Evolutionary conservation across 1,140 invertebrate species (phyloP), one percentile per base, ranked within the genome.

Genomic region (Neotoxoptera formosana): DNA sequence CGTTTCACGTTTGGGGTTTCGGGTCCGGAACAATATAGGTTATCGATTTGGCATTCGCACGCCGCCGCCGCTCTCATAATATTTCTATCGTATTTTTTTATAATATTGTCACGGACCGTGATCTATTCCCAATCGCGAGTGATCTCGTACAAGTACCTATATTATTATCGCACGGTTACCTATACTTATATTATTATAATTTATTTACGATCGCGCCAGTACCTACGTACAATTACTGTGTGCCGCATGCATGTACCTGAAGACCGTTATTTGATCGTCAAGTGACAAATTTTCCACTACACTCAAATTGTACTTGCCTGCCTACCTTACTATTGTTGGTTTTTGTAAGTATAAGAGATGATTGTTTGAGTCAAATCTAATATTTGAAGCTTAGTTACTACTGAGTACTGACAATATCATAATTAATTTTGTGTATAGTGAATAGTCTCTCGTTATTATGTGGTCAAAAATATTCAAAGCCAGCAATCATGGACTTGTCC

Each of bases 401-500:
- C 25, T 14, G 25, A 4, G 0, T 0, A 30, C 14, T n/a, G 11
- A 41, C 21, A 0, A 17, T 14, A 47, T 51, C 9, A 23, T 7
- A 51, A 48, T 88, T 9, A 7, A 88, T 51, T 17, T 88, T 84
- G 4, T n/a, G 30, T 76, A n/a, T 76, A 76, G 30, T 67, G 60
- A 60, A 8, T 8, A 30, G 34, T 25, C n/a, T 11, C 3, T 25
- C n/a, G 7, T 23, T 7, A 89, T 6, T 36, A 93, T 93, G 91
- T 93, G 91, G 91, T 93, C 91, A 7, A 93, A 93, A 93, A 93
- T 93, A 84, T 56, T 84, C 41, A 81, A 83, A 53, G 91, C 91
- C 9, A 53, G 67, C 20, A 84, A 86, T n/a, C 91, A 93, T 21
- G 91, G 91, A 30, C 95, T 97, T 9, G 95, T 96, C 17, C 90